Evolutionary conservation across 2,888 invertebrate species (phyloP).

Genomic region (Smittia aterrima): DNA sequence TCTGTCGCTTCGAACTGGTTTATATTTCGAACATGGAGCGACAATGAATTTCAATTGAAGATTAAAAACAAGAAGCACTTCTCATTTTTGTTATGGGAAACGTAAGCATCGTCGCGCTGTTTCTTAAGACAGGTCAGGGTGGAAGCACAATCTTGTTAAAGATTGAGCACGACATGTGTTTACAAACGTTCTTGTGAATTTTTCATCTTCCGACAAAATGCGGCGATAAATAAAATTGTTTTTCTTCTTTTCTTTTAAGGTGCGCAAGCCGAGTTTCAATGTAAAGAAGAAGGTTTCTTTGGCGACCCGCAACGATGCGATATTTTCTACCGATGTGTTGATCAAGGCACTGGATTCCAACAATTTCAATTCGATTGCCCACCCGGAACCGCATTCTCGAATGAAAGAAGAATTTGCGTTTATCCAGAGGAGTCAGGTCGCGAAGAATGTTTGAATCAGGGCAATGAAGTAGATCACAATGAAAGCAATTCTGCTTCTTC

Average conservation of each 20-base stretch:
- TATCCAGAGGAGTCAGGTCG: conserved; percentile 68
- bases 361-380: conserved; percentile 12
- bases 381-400: conserved; percentile 63
- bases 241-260: not conserved
- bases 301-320: conserved; percentile 70
- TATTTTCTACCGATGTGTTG: conserved; percentile 73
- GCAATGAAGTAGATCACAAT: conserved; percentile 48
- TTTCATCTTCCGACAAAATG: no score
- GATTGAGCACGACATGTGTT: no score
- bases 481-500: conserved; percentile 35
- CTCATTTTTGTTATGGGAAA: not conserved
- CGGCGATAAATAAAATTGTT: no score
- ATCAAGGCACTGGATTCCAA: conserved; percentile 57
- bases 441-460: conserved; percentile 59
- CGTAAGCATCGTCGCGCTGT: no score
- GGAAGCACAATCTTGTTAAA: no score
- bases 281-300: conserved; percentile 68
- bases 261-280: conserved; percentile 54
- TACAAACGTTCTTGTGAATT: no score
- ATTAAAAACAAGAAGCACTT: not conserved
- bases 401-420: conserved; percentile 65
- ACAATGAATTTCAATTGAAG: not conserved
- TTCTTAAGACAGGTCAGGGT: no score
- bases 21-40: no score
- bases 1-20: no score